Base-by-base conservation (phyloP, 2,113 vertebrate species). In the Corvus hawaiiensis region DNA sequence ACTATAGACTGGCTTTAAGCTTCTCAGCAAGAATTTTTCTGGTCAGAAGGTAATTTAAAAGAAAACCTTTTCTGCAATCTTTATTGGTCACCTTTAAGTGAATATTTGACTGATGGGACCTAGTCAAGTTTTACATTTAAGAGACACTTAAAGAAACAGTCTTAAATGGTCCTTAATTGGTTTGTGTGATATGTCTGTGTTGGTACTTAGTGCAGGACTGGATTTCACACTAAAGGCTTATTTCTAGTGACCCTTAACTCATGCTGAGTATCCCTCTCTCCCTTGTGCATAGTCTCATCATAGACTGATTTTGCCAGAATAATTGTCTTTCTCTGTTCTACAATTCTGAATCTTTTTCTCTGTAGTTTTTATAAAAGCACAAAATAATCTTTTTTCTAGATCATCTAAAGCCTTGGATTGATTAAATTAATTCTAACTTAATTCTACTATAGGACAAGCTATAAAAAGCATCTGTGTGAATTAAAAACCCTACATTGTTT, bases 191-290 rank as follows among this genome's bases (percentile, higher is more conserved):
- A 46, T 32, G 61, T 74, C 87, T 90, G 51, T 74, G n/a, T 51
- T 83, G 85, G 55, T 96, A 63, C 90, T 94, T 80, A 92, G 44
- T 39, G 89, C 75, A 93, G 89, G 44, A 85, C 86, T 88, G 87
- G 91, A 96, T 95, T 96, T 96, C 93, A 74, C 85, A 86, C 75
- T 63, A 88, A 93, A 94, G 75, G 67, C 79, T 95, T 93, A 74
- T 90, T 93, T 93, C 83, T 75, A 56, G 90, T 81, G 92, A 92
- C 93, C 68, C 83, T 92, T 64, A 93, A 78, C 87, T 96, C 90
- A 59, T 30, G 82, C 75, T 84, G 85, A 94, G 67, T 71, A 61
- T 61, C 33, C 72, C 56, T 93, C 58, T 71, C 33, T 94, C 87
- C 79, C 72, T 63, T 55, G 71, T 88, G 93, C 82, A 79, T 13